Evolutionary conservation across 2,113 vertebrate species (phyloP), one percentile per base, ranked within the genome.

Genomic region (Brachypodius melanocephalos): DNA sequence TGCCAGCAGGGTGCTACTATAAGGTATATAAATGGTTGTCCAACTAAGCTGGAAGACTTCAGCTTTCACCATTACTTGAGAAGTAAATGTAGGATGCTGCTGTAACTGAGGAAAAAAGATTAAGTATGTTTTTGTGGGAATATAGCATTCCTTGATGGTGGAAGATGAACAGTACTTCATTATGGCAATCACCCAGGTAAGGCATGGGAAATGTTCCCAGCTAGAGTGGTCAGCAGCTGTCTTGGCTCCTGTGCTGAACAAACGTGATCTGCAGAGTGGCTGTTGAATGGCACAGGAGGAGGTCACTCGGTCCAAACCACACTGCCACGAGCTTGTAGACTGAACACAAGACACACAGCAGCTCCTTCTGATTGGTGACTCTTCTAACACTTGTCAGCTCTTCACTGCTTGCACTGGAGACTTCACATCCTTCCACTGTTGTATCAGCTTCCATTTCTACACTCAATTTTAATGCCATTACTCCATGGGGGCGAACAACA

Each of bases 221-320:
- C 36, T 32, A 28, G 0, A 2, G 52, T 2, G 7, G 31, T 3
- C 2, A 59, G 26, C 67, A 77, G 63, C n/a, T n/a, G 15, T 26
- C 71, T 25, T 51, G 72, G 90, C 54, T 80, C 57, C 65, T 59
- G 49, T 1, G 3, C 66, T 54, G 69, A 59, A 58, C 26, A 54
- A 58, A 75, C 0, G 0, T 1, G 2, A 31, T 26, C 57, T 68
- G 67, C 76, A 72, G 49, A 55, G 72, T 0, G 0, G 29, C 59
- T 68, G 22, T 0, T 0, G 3, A 69, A 63, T 1, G 4, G 66
- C 43, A 71, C 1, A 9, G 45, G 36, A 82, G 21, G 55, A 88
- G n/a, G 31, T 48, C 40, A 43, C 45, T 51, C 1, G 0, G 19
- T 61, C 67, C 58, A 75, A 89, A 65, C 28, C 28, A 48, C 54